Base-by-base conservation (phyloP, 2,113 vertebrate genomes). In the Cavia aperea region DNA sequence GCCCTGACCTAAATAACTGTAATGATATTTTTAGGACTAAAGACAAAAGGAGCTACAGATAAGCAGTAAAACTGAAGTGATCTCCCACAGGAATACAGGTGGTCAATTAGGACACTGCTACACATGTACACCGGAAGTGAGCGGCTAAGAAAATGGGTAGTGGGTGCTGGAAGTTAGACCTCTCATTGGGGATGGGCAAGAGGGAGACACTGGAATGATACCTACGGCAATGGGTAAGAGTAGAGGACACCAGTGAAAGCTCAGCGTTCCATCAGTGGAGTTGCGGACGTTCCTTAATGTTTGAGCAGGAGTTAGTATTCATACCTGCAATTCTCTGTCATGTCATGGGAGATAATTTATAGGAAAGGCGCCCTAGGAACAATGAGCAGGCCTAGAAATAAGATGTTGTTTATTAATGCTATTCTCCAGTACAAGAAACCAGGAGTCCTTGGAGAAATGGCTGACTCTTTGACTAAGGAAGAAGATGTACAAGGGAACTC, bases 231-330 rank as follows among this genome's bases (percentile, higher is more conserved):
- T 14, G 29, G 19, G 1, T 23, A 3, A 36, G 29, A 49, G 62
- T 3, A 0, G 39, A 33, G 21, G 39, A 12, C 9, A 13, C 10
- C 26, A 21, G 3, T 21, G 7, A 7, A 36, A 7, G 11, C 43
- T 36, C 62, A 36, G 12, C 2, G 13, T 66, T 51, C 43, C 33
- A 18, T 23, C 19, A 46, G 23, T 4, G 24, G 6, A 84, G 39
- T 36, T 5, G 8, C 36, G 46, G 81, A 51, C 23, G 7, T 66
- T 36, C 49, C 7, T 15, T 23, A 63, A 66, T 13, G 9, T 65
- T 10, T 46, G 36, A 24, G 43, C 18, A 7, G 51, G 60, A 4
- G 43, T 23, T 33, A 33, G 15, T 5, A 65, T 12, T 43, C 81
- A 49, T 46, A 46, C 11, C 39, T 29, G 13, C 7, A 14, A 43